phyloP scores from a whole-genome alignment of 1,140 invertebrate genomes.

The Apis dorsata region DNA sequence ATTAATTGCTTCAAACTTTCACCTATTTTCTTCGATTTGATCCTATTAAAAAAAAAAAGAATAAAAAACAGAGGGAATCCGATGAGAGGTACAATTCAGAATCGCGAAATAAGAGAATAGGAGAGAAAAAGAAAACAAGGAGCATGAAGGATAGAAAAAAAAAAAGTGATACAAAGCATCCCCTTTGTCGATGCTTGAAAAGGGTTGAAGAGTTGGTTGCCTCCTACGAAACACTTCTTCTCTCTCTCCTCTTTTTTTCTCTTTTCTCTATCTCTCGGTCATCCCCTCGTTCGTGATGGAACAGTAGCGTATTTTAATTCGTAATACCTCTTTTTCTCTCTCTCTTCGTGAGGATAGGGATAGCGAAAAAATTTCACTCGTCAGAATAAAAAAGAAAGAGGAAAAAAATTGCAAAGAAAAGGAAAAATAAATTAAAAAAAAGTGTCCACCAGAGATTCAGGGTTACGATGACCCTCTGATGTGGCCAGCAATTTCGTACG shows the following conservation, averaged over 20 bases:
- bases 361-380: not conserved
- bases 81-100: no score
- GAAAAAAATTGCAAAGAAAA: not conserved
- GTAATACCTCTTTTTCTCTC: slow-evolving; percentile 33
- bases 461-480: slow-evolving; percentile 58
- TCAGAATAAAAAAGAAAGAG: not conserved
- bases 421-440: not conserved
- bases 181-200: slow-evolving; percentile 18
- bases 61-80: not conserved
- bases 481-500: slow-evolving; percentile 56
- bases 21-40: not conserved
- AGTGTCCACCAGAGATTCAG: slow-evolving; percentile 29
- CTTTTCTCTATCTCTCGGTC: slow-evolving; percentile 4
- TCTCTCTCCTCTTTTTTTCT: not conserved
- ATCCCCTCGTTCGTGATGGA: slow-evolving; percentile 34
- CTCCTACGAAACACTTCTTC: slow-evolving; percentile 2
- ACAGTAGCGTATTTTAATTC: slow-evolving; percentile 58
- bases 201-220: not conserved
- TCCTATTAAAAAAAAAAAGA: not conserved
- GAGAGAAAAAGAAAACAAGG: not conserved
- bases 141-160: slow-evolving; percentile 3
- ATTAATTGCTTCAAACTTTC: not conserved
- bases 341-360: no score
- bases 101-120: not conserved
- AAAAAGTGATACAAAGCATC: slow-evolving; percentile 45